Base-by-base conservation (phyloP, 2,113 vertebrate species). In the Onychorhynchus coronatus region DNA sequence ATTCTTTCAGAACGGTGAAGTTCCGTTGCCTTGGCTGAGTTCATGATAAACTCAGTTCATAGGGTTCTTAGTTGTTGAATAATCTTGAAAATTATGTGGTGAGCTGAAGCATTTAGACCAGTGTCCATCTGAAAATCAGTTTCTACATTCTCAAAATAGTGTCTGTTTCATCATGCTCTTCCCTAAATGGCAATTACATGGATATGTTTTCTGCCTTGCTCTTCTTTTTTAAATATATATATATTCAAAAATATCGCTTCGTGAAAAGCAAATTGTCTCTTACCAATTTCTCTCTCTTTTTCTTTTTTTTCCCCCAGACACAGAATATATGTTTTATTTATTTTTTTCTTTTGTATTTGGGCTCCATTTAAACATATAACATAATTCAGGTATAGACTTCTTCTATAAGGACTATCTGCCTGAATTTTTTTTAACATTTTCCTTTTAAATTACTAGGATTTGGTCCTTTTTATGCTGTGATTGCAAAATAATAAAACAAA, bases 271-370 rank as follows among this genome's bases (percentile, higher is more conserved):
- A 66, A 39, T 21, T 63, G 21, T 8, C 3, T 2, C 12, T 83
- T 55, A 24, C 5, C 3, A 14, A 4, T 28, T 59, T 16, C 19
- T 72, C 7, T 67, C 33, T 30, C 3, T 8, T 4, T 6, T 30
- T 44, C n/a, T n/a, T n/a, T n/a, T 41, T 3, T 11, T 5, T 9
- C 14, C 1, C 5, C 11, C 14, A 11, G 8, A 5, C 4, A 73
- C 35, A 3, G 4, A 58, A 35, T 71, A 27, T 30, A 8, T 7
- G 7, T 10, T 82, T 55, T 28, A 18, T 7, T 7, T 4, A 18
- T 7, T 7, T 4, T 3, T 28, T 71, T 66, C 55, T 28, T 21
- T 5, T 3, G 3, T 35, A 41, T 80, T 50, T 67, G 4, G 12
- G 14, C 13, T 81, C 20, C 8, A 6, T 58, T 62, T 59, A 71